phyloP scores from a whole-genome alignment of 2,113 vertebrate genomes.

The Mormyrus lacerda region DNA sequence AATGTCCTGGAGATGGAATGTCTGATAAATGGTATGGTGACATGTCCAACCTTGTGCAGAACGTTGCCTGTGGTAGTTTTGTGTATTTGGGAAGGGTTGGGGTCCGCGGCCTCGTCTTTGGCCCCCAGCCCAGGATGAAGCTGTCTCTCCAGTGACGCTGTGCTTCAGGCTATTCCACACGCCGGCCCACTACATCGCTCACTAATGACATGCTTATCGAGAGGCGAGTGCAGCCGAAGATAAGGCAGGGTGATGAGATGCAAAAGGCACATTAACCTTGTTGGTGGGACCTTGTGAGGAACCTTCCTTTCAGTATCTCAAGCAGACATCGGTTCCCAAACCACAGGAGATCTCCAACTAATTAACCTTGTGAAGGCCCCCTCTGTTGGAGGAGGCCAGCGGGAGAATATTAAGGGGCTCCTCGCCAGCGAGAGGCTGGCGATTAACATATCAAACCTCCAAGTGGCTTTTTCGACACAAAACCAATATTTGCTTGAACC shows the following conservation, averaged over 20 bases:
- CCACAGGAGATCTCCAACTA: constrained; percentile 59
- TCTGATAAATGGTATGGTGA: not conserved
- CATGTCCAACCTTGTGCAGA: not conserved
- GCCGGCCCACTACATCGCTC: not conserved
- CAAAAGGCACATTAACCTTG: constrained; percentile 62
- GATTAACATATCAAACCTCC: constrained; percentile 67
- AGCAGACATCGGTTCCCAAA: constrained; percentile 52
- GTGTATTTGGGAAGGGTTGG: not conserved
- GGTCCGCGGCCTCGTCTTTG: not conserved
- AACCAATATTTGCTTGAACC: constrained; percentile 61
- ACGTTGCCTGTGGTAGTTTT: not conserved
- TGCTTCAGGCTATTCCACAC: not conserved
- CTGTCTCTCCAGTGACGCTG: not conserved
- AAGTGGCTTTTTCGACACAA: constrained; percentile 65
- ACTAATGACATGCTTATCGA: constrained; percentile 15
- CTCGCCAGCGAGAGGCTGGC: constrained; percentile 54
- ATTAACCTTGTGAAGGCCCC: constrained; percentile 70
- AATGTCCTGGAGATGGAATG: not conserved
- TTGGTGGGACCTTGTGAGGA: constrained; percentile 45
- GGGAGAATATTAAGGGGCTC: constrained; percentile 62
- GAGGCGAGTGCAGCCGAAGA: constrained; percentile 31
- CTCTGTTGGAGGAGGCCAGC: constrained; percentile 50
- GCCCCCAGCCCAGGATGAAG: not conserved
- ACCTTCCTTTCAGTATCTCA: constrained; percentile 54
- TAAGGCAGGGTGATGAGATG: constrained; percentile 36